Conservation (phyloP, 2,888 invertebrate genomes). For the Myathropa florea region DNA sequence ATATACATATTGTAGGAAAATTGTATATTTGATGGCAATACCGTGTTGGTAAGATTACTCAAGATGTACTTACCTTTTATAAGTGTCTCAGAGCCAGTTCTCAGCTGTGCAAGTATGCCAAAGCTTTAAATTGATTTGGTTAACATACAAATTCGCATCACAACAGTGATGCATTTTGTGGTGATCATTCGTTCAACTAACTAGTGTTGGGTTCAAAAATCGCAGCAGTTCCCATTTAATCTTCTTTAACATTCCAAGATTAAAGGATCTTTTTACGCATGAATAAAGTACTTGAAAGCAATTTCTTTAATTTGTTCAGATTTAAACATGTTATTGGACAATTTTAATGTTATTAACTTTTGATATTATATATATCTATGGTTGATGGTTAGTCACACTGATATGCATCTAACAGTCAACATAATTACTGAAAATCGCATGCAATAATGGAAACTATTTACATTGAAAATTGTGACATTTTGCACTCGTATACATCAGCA, state of each 20-base stretch:
- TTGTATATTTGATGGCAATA: constrained; percentile 28
- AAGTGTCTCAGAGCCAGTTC: constrained; percentile 14
- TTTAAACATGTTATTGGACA: too few species aligned
- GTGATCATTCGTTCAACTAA: constrained; percentile 37
- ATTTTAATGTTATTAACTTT: too few species aligned
- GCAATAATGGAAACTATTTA: neutral
- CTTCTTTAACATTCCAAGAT: constrained; percentile 36
- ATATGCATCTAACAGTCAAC: neutral
- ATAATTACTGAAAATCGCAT: neutral
- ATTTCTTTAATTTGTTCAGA: neutral
- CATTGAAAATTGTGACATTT: neutral
- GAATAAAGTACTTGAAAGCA: constrained; percentile 1
- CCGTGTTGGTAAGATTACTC: constrained; percentile 19
- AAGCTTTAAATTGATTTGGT: constrained; percentile 46
- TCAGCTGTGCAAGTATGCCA: constrained; percentile 34
- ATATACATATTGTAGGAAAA: neutral
- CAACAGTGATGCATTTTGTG: constrained; percentile 47
- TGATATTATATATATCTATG: too few species aligned
- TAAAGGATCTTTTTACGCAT: constrained; percentile 19
- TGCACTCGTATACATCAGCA: constrained; percentile 7
- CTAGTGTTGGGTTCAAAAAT: constrained; percentile 26
- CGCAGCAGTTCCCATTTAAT: constrained; percentile 37
- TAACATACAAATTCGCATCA: constrained; percentile 48
- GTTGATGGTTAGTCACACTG: too few species aligned
- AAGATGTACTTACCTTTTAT: constrained; percentile 17